Percentiles rank a stretch among this genome's conserved stretches.
Conservation (phyloP, 2,113 vertebrate genomes). For the Mugil cephalus region DNA sequence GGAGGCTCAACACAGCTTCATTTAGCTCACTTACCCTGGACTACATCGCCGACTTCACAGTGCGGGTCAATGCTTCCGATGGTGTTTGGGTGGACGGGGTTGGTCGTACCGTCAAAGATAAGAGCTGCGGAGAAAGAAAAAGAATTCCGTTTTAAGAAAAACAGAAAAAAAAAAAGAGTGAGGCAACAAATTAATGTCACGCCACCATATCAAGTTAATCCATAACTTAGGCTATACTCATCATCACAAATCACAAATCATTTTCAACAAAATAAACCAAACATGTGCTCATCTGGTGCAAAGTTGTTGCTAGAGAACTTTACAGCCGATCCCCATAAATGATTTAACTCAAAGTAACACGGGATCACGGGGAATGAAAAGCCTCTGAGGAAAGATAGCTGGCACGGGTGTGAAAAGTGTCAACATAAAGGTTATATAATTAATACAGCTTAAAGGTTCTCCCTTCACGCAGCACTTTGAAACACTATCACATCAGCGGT, state of each 20-base stretch:
- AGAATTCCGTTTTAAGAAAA: too few relatives aligned
- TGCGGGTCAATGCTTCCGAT: slow-evolving; percentile 94
- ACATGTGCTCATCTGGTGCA: too few relatives aligned
- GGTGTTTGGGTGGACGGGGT: slow-evolving; percentile 93
- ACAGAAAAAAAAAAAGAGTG: not conserved
- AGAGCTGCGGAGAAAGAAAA: slow-evolving; percentile 80
- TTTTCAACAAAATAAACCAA: too few relatives aligned
- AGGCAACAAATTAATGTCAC: too few relatives aligned
- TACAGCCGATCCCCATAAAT: too few relatives aligned
- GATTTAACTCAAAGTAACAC: too few relatives aligned
- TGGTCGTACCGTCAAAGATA: slow-evolving; percentile 91
- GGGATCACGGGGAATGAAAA: too few relatives aligned
- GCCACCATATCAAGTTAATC: too few relatives aligned
- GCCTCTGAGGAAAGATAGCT: too few relatives aligned
- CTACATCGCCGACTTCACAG: slow-evolving; percentile 88
- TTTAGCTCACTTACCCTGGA: slow-evolving; percentile 83
- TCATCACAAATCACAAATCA: too few relatives aligned
- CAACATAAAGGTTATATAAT: not conserved
- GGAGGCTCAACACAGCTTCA: too few relatives aligned
- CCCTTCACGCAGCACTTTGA: not conserved
- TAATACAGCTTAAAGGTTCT: slow-evolving; percentile 1
- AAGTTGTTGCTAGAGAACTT: too few relatives aligned
- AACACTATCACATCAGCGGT: slow-evolving; percentile 7
- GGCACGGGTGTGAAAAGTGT: not conserved
- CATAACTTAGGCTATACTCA: not conserved